Percentiles rank a stretch among this genome's conserved stretches.
phyloP scores from a whole-genome alignment of 2,888 invertebrate genomes.

The Hydropsyche betteni region DNA sequence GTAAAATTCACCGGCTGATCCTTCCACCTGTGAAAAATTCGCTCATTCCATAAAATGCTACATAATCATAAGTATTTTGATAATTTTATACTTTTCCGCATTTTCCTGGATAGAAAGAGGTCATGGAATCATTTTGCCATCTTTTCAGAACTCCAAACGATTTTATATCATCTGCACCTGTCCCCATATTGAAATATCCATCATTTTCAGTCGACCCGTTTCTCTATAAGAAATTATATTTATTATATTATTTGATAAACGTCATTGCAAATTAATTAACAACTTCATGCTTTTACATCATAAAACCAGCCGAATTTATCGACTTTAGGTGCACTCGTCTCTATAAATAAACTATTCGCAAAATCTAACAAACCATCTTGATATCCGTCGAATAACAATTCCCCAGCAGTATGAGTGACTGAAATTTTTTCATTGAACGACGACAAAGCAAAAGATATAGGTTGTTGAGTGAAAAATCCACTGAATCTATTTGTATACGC shows the following conservation, averaged over 20 bases:
- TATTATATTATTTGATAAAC: background rate
- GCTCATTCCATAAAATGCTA: constrained; percentile 1
- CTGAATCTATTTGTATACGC: constrained; percentile 69
- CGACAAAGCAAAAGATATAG: constrained; percentile 69
- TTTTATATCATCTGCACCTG: constrained; percentile 70
- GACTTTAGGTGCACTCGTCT: constrained; percentile 68
- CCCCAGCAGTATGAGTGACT: constrained; percentile 71
- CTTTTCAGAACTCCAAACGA: constrained; percentile 74
- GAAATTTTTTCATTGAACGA: constrained; percentile 67
- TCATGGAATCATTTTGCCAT: constrained; percentile 72
- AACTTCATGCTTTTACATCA: constrained; percentile 58
- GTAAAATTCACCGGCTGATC: constrained; percentile 84
- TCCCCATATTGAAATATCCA: constrained; percentile 80
- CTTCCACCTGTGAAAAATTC: constrained; percentile 62
- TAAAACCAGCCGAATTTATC: constrained; percentile 92
- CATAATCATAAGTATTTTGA: constrained; percentile 25
- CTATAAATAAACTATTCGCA: constrained; percentile 68
- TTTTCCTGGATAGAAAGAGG: constrained; percentile 54
- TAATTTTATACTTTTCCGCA: constrained; percentile 55
- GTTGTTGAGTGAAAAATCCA: constrained; percentile 67
- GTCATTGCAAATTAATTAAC: constrained; percentile 25
- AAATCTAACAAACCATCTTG: constrained; percentile 76
- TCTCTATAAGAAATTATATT: constrained; percentile 65
- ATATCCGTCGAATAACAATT: constrained; percentile 84
- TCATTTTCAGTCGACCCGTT: constrained; percentile 79